A percentile compares a stretch with the other conserved stretches of the same genome.
Conservation (phyloP, 2,113 vertebrate genomes). For the Odontesthes bonariensis region DNA sequence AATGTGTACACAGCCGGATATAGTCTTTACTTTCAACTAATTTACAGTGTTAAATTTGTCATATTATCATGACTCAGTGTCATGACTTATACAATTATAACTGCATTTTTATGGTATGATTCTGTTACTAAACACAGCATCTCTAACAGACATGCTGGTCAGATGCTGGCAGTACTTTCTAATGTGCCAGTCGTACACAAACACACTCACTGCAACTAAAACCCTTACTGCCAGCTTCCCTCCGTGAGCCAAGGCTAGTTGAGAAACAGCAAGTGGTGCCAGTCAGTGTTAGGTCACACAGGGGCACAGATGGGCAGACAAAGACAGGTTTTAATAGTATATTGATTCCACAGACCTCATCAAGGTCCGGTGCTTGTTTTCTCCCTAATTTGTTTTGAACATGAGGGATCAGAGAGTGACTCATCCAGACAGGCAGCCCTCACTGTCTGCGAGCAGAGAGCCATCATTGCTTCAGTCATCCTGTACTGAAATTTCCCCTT, state of each 20-base stretch:
- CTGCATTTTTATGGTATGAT: no score
- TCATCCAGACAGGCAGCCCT: constrained; percentile 43
- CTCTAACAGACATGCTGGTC: no score
- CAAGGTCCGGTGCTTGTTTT: constrained; percentile 52
- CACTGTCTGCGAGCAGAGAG: constrained; percentile 30
- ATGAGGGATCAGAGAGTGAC: constrained; percentile 41
- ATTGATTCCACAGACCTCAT: constrained; percentile 65
- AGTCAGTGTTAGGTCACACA: constrained; percentile 19
- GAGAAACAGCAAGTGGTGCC: constrained; percentile 6
- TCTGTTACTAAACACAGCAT: no score
- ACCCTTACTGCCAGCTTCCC: not conserved
- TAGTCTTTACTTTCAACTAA: not conserved
- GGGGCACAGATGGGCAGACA: constrained; percentile 20
- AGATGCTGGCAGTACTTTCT: not conserved
- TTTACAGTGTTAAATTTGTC: not conserved
- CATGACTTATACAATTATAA: no score
- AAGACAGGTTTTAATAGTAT: constrained; percentile 61
- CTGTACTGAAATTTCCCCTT: constrained; percentile 15
- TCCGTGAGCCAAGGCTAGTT: constrained; percentile 9
- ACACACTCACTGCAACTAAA: not conserved
- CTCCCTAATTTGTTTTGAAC: constrained; percentile 56
- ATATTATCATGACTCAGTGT: not conserved
- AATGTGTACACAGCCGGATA: not conserved
- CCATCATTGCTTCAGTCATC: constrained; percentile 6
- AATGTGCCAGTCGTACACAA: not conserved